phyloP scores from a whole-genome alignment of 1,140 invertebrate species.

The Macrobrachium nipponense region DNA sequence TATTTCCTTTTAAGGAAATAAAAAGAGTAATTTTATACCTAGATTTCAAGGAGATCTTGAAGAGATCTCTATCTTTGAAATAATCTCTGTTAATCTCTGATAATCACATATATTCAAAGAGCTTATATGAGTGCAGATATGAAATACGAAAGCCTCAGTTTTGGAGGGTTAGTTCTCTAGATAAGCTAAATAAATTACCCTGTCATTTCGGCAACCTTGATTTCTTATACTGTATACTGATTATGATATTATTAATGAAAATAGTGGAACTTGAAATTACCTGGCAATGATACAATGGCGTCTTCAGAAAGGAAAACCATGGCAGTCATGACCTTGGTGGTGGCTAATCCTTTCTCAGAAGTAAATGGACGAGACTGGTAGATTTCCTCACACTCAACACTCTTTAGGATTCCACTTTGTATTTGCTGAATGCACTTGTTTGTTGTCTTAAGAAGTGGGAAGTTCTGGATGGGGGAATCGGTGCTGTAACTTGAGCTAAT shows the following conservation, averaged over 20 bases:
- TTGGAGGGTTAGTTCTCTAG: too few relatives aligned
- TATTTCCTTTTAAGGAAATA: too few relatives aligned
- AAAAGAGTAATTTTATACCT: too few relatives aligned
- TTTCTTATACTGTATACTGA: not conserved
- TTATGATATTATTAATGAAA: not conserved
- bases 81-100: too few relatives aligned
- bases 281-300: not conserved
- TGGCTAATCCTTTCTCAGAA: slow-evolving; percentile 76
- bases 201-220: too few relatives aligned
- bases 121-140: too few relatives aligned
- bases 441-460: slow-evolving; percentile 72
- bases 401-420: slow-evolving; percentile 78
- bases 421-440: slow-evolving; percentile 78
- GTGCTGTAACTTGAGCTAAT: slow-evolving; percentile 66
- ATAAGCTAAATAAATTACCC: too few relatives aligned
- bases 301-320: slow-evolving; percentile 27
- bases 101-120: too few relatives aligned
- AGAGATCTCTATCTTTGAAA: too few relatives aligned
- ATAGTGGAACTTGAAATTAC: not conserved
- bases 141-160: too few relatives aligned
- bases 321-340: slow-evolving; percentile 69
- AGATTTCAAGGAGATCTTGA: too few relatives aligned
- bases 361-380: slow-evolving; percentile 84
- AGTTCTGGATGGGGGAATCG: slow-evolving; percentile 68
- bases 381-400: slow-evolving; percentile 77